Conservation (phyloP, 92 coral and sea anemone species). For the Zoanthus sociatus region DNA sequence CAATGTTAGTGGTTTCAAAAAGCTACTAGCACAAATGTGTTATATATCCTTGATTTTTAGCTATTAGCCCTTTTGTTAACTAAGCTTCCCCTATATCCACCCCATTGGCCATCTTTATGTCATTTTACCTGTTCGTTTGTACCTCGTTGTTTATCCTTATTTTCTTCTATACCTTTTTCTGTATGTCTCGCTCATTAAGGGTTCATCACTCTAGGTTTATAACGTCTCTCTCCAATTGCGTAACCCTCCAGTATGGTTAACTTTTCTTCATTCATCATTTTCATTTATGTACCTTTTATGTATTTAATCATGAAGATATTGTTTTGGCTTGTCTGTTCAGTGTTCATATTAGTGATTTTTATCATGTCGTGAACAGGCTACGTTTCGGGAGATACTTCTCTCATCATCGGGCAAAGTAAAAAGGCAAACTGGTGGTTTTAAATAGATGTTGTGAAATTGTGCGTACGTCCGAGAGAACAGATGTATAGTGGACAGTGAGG, state of each 20-base stretch:
- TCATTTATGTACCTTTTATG: background rate
- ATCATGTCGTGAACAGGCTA: no score
- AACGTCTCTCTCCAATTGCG: background rate
- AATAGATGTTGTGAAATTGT: no score
- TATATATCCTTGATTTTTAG: background rate
- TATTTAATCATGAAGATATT: no score
- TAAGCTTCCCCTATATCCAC: background rate
- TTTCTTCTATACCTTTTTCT: background rate
- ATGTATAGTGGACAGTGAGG: no score
- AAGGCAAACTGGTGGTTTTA: no score
- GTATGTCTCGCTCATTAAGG: background rate
- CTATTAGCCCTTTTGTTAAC: background rate
- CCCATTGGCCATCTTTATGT: background rate
- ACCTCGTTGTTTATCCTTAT: background rate
- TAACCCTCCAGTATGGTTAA: background rate
- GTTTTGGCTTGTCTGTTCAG: no score
- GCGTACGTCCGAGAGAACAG: no score
- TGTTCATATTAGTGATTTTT: no score
- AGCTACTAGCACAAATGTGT: no score
- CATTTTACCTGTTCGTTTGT: background rate
- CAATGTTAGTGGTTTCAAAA: no score
- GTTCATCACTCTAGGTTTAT: background rate
- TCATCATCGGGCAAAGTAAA: no score
- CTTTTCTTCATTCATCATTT: background rate
- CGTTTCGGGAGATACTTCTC: no score